These are phyloP conservation scores for Pasiphila rectangulata DNA, from an alignment of 2,888 invertebrate species.

Conservation along the genomic window DNA sequence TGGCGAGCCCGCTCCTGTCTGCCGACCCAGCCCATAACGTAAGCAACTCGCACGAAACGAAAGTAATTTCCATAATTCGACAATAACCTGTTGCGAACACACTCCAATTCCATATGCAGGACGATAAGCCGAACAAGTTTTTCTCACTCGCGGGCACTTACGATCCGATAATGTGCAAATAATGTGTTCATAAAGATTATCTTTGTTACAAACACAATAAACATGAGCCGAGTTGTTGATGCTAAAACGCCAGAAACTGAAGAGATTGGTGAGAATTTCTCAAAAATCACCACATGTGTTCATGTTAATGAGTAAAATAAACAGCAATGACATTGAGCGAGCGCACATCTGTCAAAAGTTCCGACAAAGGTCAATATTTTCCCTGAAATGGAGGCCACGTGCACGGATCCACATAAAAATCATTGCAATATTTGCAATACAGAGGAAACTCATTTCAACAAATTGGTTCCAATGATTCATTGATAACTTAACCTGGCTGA, in stretches of 20 bases:
- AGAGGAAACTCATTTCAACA: conserved; percentile 16
- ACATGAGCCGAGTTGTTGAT: conserved; percentile 8
- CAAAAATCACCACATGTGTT: conserved; percentile 23
- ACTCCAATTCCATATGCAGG: conserved; percentile 16
- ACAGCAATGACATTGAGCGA: conserved; percentile 27
- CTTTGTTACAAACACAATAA: conserved; percentile 9
- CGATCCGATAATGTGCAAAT: conserved; percentile 7
- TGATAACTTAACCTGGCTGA: conserved; percentile 58
- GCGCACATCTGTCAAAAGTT: conserved; percentile 27
- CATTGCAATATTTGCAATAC: conserved; percentile 5
- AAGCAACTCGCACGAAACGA: conserved; percentile 19
- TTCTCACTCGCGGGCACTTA: conserved; percentile 13
- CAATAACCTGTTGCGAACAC: conserved; percentile 31
- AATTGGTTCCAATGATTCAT: conserved; percentile 54
- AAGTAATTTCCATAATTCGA: conserved; percentile 28
- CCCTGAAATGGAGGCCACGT: conserved; percentile 34
- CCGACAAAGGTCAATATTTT: conserved; percentile 39
- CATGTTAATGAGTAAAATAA: conserved; percentile 25
- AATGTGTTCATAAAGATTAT: conserved; percentile 15
- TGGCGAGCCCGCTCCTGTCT: conserved; percentile 50
- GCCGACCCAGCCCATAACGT: conserved; percentile 3
- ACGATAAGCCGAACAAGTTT: conserved; percentile 16
- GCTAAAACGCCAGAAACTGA: conserved; percentile 5
- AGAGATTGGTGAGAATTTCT: conserved; percentile 13
- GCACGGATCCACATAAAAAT: conserved; percentile 30